Percentiles rank a stretch among this genome's conserved stretches.
phyloP scores from a whole-genome alignment of 2,888 invertebrate genomes.

The Agrypnus murinus region DNA sequence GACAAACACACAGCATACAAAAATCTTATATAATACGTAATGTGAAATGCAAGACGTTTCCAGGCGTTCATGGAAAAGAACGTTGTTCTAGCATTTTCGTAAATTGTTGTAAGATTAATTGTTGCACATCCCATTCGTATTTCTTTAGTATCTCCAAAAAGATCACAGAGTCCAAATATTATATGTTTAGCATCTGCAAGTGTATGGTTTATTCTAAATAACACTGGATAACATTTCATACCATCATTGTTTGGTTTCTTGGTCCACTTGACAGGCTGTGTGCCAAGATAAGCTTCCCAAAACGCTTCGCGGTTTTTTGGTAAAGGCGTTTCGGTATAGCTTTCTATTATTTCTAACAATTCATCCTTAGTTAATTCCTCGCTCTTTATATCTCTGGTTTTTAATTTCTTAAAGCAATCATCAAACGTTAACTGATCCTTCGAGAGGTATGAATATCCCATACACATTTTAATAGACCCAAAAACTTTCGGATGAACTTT shows the following conservation, averaged over 20 bases:
- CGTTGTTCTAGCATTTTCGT: too few relatives aligned
- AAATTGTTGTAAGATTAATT: too few relatives aligned
- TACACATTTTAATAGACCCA: constrained; percentile 2
- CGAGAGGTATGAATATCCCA: constrained; percentile 17
- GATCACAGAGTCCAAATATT: constrained; percentile 3
- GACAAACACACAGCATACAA: neutral
- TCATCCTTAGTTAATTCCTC: neutral
- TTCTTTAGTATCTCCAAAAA: constrained; percentile 1
- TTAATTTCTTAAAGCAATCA: constrained; percentile 4
- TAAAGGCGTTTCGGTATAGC: neutral
- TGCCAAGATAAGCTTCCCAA: constrained; percentile 29
- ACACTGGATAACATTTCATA: constrained; percentile 8
- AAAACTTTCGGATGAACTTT: constrained; percentile 1
- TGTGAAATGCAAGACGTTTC: too few relatives aligned
- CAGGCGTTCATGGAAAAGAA: too few relatives aligned
- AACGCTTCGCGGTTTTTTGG: constrained; percentile 19
- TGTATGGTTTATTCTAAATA: constrained; percentile 24
- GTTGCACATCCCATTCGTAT: neutral
- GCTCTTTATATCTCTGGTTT: neutral
- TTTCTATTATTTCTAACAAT: neutral
- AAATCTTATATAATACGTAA: too few relatives aligned
- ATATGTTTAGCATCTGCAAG: constrained; percentile 24
- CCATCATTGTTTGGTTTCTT: neutral
- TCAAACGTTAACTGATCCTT: constrained; percentile 18
- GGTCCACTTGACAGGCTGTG: constrained; percentile 22